phyloP scores from a whole-genome alignment of 53 echinoderm and acorn worm species.

The Glandiceps talaboti region DNA sequence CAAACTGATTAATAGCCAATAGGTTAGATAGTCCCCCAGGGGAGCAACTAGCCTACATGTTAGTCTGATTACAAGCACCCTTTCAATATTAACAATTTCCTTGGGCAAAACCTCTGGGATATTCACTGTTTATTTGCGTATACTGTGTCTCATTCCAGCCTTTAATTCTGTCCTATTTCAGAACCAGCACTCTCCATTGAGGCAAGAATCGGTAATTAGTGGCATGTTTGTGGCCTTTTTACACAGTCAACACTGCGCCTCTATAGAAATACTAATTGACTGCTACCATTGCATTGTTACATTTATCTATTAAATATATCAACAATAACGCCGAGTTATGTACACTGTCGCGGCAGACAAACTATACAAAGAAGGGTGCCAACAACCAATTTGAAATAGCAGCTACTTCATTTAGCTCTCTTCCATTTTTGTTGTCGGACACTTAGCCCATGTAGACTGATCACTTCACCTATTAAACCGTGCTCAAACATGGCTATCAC shows the following conservation, averaged over 20 bases:
- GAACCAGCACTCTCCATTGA: neutral
- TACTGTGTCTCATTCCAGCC: neutral
- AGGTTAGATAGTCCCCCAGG: neutral
- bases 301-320: neutral
- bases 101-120: conserved; percentile 1
- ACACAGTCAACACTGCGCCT: neutral
- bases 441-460: neutral
- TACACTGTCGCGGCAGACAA: neutral
- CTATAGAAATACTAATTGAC: neutral
- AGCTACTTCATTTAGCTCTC: neutral
- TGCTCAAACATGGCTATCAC: neutral
- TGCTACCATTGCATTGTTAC: neutral
- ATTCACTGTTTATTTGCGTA: neutral
- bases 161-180: neutral
- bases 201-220: neutral
- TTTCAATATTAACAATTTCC: neutral
- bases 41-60: neutral
- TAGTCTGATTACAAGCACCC: neutral
- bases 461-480: neutral
- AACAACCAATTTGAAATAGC: neutral
- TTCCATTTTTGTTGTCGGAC: neutral
- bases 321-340: neutral
- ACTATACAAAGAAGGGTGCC: neutral
- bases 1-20: neutral
- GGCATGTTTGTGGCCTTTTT: neutral